These are phyloP conservation scores for Sebastes steindachneri DNA, from an alignment of 2,797 vertebrate genomes.

Conservation along the genomic window DNA sequence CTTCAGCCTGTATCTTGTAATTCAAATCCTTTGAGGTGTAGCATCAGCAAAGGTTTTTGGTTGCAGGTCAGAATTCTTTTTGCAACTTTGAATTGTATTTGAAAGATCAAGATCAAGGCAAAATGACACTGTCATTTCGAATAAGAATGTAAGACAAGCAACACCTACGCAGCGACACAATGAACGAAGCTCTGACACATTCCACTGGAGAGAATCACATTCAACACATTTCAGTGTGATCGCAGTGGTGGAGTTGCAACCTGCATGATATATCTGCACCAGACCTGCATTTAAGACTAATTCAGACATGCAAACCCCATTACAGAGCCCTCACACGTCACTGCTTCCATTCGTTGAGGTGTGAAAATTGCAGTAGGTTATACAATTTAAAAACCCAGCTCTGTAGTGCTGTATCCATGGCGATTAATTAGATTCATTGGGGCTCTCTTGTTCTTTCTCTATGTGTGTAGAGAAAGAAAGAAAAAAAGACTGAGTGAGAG, in stretches of 20 bases:
- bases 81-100: background rate
- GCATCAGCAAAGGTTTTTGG: background rate
- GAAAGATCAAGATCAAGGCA: background rate
- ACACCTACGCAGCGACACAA: background rate
- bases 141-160: background rate
- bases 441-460: background rate
- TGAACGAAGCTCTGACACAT: background rate
- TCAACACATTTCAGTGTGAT: background rate
- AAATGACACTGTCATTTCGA: background rate
- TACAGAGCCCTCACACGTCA: conserved; percentile 3
- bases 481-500: background rate
- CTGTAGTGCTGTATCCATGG: conserved; percentile 29
- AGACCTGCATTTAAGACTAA: background rate
- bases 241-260: background rate
- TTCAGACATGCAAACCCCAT: conserved; percentile 14
- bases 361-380: conserved; percentile 22
- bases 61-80: background rate
- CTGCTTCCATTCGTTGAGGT: conserved; percentile 10
- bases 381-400: conserved; percentile 10
- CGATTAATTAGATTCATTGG: conserved; percentile 41
- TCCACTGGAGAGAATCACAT: background rate
- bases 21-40: background rate
- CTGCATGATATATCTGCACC: conserved; percentile 6
- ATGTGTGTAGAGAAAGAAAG: background rate
- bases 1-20: background rate